These are phyloP conservation scores for Marmota flaviventris DNA, from an alignment of 2,113 vertebrate species.

Conservation along the genomic window DNA sequence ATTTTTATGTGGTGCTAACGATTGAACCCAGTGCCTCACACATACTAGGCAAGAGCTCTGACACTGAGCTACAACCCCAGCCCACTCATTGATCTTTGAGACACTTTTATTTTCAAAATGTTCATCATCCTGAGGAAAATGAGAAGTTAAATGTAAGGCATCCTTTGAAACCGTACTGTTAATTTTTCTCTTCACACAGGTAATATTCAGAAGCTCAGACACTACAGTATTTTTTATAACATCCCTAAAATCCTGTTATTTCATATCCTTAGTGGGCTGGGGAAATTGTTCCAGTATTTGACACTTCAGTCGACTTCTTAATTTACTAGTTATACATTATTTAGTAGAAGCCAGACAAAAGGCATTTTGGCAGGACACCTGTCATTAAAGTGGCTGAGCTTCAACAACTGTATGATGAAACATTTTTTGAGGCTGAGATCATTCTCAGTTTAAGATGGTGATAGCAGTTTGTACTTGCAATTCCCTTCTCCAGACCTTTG, in stretches of 20 bases:
- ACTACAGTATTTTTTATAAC: background rate
- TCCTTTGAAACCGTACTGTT: background rate
- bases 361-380: slow-evolving; percentile 6
- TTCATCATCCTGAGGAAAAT: background rate
- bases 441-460: background rate
- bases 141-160: background rate
- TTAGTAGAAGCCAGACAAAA: background rate
- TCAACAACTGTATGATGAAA: background rate
- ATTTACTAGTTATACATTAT: slow-evolving; percentile 16
- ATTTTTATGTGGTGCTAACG: too few species aligned
- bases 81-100: background rate
- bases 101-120: slow-evolving; percentile 48
- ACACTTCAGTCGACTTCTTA: slow-evolving; percentile 24
- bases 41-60: too few species aligned
- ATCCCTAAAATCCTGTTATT: background rate
- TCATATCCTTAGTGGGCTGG: background rate
- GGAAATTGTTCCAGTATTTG: background rate
- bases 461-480: background rate
- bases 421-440: slow-evolving; percentile 4
- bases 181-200: background rate
- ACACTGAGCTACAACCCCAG: too few species aligned
- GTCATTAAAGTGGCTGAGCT: slow-evolving; percentile 14
- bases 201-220: background rate
- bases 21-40: too few species aligned
- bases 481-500: background rate